Evolutionary conservation across 2,888 invertebrate genomes (phyloP), one percentile per base, ranked within the genome.

Genomic region (Parnassius apollo): DNA sequence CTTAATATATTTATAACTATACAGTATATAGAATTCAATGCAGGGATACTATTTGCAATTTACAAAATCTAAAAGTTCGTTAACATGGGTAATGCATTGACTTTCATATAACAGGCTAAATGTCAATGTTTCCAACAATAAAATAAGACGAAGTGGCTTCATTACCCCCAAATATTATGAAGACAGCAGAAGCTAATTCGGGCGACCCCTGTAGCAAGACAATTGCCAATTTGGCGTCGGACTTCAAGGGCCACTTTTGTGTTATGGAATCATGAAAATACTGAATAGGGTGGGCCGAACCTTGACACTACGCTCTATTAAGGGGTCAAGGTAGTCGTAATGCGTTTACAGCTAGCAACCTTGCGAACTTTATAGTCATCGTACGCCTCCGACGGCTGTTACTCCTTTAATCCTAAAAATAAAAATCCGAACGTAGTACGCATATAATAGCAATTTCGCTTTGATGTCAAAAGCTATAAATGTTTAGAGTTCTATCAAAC

Each of bases 311-410:
- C 73, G 68, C 69, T 68, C 68, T 76, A 67, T 69, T 35, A 35
- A 65, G 76, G 76, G 88, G 88, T 86, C 87, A 88, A 86, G 86
- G 86, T 75, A 71, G 70, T 72, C 72, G 73, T 83, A 82, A 83
- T 80, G 75, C 79, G 78, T 82, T 86, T 81, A 83, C 70, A 72
- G 79, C 74, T 75, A 70, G 75, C 73, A 79, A 76, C 75, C 75
- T 78, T 73, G 75, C 73, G 78, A 81, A 83, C 78, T 85, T 85
- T 81, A 84, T 80, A 79, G 83, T 79, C 80, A 80, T 82, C 79
- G 71, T 68, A 67, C 68, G 69, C 66, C 76, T 67, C 73, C 67
- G 73, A 76, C 69, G 71, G 64, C 67, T 70, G 67, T 77, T 75
- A 71, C 66, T 68, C 68, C 73, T 77, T 70, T 74, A 75, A 74